phyloP scores from a whole-genome alignment of 2,113 vertebrate species.

The Oreamnos americanus region DNA sequence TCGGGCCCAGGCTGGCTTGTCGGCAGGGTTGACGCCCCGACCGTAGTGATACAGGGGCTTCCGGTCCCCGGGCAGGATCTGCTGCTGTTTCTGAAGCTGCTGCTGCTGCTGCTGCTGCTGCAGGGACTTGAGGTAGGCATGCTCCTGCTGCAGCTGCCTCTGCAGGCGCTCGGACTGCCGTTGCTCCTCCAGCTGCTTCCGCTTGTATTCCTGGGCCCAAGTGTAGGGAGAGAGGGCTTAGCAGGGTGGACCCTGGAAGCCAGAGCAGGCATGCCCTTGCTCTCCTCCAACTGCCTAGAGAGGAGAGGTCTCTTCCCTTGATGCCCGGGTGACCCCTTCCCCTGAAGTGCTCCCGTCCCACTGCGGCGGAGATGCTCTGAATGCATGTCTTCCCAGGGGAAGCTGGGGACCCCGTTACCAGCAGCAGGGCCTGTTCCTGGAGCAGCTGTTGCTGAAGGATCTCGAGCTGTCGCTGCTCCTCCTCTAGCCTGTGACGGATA shows the following conservation, averaged over 20 bases:
- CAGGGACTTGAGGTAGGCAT: conserved; percentile 92
- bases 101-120: conserved; percentile 85
- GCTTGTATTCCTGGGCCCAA: conserved; percentile 90
- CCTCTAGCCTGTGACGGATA: conserved; percentile 95
- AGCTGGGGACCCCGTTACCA: conserved; percentile 84
- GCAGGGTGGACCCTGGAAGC: conserved; percentile 1
- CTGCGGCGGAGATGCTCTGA: conserved; percentile 10
- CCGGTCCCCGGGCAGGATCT: conserved; percentile 81
- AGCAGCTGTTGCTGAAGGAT: conserved; percentile 96
- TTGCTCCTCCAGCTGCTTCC: conserved; percentile 94
- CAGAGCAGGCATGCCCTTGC: conserved; percentile 40
- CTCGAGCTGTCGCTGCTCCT: conserved; percentile 95
- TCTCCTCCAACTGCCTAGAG: conserved; percentile 45
- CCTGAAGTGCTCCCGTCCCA: conserved; percentile 53
- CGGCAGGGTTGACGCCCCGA: conserved; percentile 87
- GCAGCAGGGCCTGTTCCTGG: conserved; percentile 94
- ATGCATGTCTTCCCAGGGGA: conserved; percentile 38
- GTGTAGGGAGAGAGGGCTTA: conserved; percentile 48
- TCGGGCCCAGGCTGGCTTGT: conserved; percentile 93
- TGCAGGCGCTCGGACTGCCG: conserved; percentile 92
- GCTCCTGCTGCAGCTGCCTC: conserved; percentile 94
- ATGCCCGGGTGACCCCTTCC: conserved; percentile 34
- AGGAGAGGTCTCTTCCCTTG: background rate
- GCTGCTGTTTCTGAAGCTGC: conserved; percentile 77
- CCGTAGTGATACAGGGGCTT: conserved; percentile 91